These are phyloP conservation scores for Copidosoma floridanum DNA, from an alignment of 1,140 invertebrate genomes.

Conservation along the genomic window DNA sequence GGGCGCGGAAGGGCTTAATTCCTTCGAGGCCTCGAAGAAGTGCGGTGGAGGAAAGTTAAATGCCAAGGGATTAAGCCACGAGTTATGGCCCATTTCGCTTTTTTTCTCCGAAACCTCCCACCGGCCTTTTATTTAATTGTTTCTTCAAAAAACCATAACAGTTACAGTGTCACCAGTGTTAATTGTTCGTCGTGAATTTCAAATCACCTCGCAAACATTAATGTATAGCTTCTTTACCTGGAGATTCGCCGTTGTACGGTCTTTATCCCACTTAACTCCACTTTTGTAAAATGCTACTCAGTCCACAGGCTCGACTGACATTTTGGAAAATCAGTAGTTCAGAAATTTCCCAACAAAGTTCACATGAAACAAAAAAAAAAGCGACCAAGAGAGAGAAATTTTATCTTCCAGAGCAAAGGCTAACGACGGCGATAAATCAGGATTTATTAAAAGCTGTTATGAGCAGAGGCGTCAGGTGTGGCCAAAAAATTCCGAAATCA, in stretches of 20 bases:
- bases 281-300: too few relatives aligned
- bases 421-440: neutral
- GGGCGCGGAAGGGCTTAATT: neutral
- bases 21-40: neutral
- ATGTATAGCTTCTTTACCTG: too few relatives aligned
- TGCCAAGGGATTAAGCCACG: neutral
- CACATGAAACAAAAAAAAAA: too few relatives aligned
- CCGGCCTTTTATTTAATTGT: too few relatives aligned
- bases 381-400: neutral
- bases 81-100: too few relatives aligned
- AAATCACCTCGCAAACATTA: too few relatives aligned
- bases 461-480: neutral
- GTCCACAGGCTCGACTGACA: neutral
- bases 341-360: too few relatives aligned
- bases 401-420: neutral
- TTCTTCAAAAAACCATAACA: too few relatives aligned
- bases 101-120: too few relatives aligned
- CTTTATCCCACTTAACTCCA: neutral
- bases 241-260: too few relatives aligned
- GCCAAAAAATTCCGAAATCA: conserved; percentile 9
- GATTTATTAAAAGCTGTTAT: neutral
- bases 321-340: neutral
- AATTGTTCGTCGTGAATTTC: too few relatives aligned
- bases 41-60: neutral
- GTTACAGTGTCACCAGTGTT: too few relatives aligned